Evolutionary conservation across 2,113 vertebrate species (phyloP), one percentile per base, ranked within the genome.

Genomic region (Clinocottus analis): DNA sequence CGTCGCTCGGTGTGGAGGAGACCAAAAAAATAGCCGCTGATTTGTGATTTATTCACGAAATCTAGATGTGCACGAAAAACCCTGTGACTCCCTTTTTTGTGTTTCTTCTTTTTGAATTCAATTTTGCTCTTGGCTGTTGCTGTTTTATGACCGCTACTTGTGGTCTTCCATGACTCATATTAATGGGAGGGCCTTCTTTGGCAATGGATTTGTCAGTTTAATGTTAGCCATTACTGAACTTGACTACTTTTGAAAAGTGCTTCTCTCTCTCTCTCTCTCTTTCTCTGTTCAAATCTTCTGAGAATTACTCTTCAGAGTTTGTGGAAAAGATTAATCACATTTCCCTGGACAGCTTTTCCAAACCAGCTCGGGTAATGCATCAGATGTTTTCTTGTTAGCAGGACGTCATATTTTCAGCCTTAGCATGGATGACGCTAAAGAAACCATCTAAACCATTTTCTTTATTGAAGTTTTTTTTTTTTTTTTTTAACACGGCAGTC

Each of bases 291-390:
- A 73, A 56, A 55, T 80, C 75, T 75, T 77, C 12, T 2, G 37
- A 51, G 84, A 87, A 71, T 51, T 74, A 65, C 75, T 85, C 73
- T 77, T 88, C 79, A 72, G 27, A 72, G 69, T 84, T 84, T 79
- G 49, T 94, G 92, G 92, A 93, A 94, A 93, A 91, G 76, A 87
- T 92, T 90, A 82, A 90, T 93, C 85, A 87, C 77, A 71, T 85
- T 89, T 93, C 86, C 80, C 83, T 81, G 85, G 80, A 79, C 68
- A 59, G 72, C 53, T 65, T 90, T 88, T 77, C n/a, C n/a, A n/a
- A n/a, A 76, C 75, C 82, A 82, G 70, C 51, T n/a, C 23, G 23
- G 63, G 72, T 84, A 14, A 65, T 64, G 68, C 74, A 79, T 79
- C 77, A 66, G 72, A 7, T 59, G 29, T 62, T 75, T 73, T 61